Evolutionary conservation across 2,797 vertebrate species (phyloP).

Genomic region (Clarias pachynema): DNA sequence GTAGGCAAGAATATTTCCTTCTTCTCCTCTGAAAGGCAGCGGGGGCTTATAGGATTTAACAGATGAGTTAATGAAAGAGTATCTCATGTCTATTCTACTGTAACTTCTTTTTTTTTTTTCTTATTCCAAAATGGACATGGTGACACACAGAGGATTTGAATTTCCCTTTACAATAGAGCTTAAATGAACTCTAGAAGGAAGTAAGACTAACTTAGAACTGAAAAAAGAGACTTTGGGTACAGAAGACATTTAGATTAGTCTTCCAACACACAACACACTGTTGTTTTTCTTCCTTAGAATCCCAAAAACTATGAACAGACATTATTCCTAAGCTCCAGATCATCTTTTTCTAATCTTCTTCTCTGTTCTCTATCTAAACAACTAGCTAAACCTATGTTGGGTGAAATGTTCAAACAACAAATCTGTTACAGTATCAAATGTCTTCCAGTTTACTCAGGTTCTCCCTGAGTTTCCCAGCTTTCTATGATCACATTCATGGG

Average conservation of each 20-base stretch:
- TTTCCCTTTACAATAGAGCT: constrained; percentile 40
- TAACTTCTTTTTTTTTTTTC: constrained; percentile 24
- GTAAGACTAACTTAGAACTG: constrained; percentile 4
- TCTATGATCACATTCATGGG: not conserved
- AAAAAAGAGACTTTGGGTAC: constrained; percentile 15
- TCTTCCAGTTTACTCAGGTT: not conserved
- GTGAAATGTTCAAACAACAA: constrained; percentile 2
- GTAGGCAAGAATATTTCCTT: constrained; percentile 41
- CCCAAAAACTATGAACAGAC: not conserved
- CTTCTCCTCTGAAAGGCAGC: constrained; percentile 41
- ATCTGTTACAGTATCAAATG: constrained; percentile 3
- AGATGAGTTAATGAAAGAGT: constrained; percentile 53
- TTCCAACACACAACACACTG: constrained; percentile 30
- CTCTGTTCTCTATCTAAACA: not conserved
- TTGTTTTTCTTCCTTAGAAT: constrained; percentile 37
- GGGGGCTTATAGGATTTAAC: constrained; percentile 42
- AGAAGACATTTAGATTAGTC: constrained; percentile 27
- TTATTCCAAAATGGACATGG: constrained; percentile 31
- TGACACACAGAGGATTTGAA: constrained; percentile 43
- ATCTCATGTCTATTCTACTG: constrained; percentile 50
- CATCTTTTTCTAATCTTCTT: constrained; percentile 6
- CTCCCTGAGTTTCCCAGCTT: not conserved
- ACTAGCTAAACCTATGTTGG: constrained; percentile 1
- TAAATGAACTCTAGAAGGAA: constrained; percentile 6
- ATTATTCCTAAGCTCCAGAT: constrained; percentile 11